These are phyloP conservation scores for Sphenodon punctatus DNA, from an alignment of 2,797 vertebrate genomes.

Conservation along the genomic window DNA sequence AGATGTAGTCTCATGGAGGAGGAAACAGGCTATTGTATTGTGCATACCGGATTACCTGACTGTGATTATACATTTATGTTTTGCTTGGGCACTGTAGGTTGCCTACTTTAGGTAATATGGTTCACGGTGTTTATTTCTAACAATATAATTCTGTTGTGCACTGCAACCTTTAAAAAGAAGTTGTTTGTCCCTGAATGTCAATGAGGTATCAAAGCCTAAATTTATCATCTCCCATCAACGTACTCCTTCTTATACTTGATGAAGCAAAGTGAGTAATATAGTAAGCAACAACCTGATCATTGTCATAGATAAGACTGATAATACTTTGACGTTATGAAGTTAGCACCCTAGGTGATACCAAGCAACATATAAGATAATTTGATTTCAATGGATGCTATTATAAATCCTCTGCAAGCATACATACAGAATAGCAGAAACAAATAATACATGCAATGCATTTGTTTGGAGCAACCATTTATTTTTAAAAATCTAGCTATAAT, in stretches of 20 bases:
- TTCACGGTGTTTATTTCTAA: background rate
- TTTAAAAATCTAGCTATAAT: background rate
- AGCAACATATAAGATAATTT: background rate
- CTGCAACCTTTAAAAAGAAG: background rate
- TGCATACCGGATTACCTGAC: background rate
- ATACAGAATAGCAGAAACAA: background rate
- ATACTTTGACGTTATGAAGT: background rate
- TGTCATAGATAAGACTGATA: background rate
- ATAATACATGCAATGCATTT: background rate
- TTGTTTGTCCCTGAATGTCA: background rate
- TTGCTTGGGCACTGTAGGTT: background rate
- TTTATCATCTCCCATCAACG: background rate
- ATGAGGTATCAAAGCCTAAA: background rate
- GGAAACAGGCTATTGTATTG: background rate
- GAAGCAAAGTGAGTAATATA: background rate
- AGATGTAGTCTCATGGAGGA: background rate
- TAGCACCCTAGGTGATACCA: background rate
- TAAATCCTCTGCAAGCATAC: background rate
- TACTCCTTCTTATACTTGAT: background rate
- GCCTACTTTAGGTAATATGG: rapidly evolving
- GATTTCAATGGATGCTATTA: background rate
- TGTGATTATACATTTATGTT: background rate
- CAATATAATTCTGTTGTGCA: background rate
- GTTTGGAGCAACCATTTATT: rapidly evolving
- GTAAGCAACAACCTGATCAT: background rate